Conservation (phyloP, 2,113 vertebrate genomes). For the Mystacornis crossleyi region DNA sequence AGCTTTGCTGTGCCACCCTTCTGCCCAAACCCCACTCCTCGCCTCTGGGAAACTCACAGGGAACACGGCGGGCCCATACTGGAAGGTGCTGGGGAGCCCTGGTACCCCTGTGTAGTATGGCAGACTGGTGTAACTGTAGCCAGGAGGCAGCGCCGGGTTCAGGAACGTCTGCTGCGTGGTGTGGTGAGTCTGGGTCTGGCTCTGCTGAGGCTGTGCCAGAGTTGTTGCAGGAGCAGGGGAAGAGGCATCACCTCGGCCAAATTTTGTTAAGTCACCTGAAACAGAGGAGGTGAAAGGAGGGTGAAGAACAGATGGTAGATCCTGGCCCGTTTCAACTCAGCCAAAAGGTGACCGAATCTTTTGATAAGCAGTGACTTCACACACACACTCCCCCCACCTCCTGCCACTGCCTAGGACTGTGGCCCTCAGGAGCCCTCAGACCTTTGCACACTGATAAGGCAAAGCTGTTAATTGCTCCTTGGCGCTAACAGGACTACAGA, state of each 20-base stretch:
- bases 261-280: slow-evolving; percentile 92
- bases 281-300: neutral
- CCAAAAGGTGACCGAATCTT: neutral
- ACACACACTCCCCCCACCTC: neutral
- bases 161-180: slow-evolving; percentile 97
- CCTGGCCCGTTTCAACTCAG: neutral
- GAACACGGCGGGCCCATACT: slow-evolving; percentile 97
- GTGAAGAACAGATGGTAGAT: neutral
- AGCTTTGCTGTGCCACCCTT: too few relatives aligned
- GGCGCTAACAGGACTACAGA: neutral
- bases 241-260: slow-evolving; percentile 92
- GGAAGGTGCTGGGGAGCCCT: slow-evolving; percentile 95
- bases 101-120: slow-evolving; percentile 98
- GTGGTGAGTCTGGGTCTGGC: slow-evolving; percentile 94
- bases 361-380: neutral
- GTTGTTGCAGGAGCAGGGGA: slow-evolving; percentile 94
- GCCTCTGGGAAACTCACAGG: slow-evolving; percentile 84
- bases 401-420: neutral
- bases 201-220: slow-evolving; percentile 94
- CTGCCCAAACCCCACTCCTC: neutral
- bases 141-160: slow-evolving; percentile 93
- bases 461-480: neutral
- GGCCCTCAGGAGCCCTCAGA: neutral
- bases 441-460: neutral
- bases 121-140: slow-evolving; percentile 98